A percentile compares a stretch with the other conserved stretches of the same genome.
These are phyloP conservation scores for Pinna nobilis DNA, from an alignment of 1,140 invertebrate genomes.

Conservation along the genomic window DNA sequence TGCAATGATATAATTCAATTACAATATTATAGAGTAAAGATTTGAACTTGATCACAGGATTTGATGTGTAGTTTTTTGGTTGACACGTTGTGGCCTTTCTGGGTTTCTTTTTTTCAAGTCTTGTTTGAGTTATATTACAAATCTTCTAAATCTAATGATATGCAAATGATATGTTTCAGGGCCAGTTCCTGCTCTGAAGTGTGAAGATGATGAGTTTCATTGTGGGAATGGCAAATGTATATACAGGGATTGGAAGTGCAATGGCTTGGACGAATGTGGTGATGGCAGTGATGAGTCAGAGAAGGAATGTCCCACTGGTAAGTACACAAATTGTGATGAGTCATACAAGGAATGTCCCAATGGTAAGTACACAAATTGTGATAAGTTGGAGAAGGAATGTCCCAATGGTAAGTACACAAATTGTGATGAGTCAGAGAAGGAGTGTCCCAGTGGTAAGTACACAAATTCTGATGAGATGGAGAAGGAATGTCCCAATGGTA, in stretches of 20 bases:
- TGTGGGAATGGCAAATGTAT: conserved; percentile 53
- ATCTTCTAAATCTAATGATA: background rate
- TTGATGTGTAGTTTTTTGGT: too few species aligned
- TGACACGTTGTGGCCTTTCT: too few species aligned
- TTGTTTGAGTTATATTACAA: background rate
- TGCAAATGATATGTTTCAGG: conserved; percentile 14
- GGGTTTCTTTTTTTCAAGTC: too few species aligned
- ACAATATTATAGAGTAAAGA: too few species aligned
- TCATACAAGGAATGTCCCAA: background rate
- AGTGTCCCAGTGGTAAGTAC: conserved; percentile 8
- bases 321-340: conserved; percentile 43
- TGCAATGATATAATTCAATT: too few species aligned
- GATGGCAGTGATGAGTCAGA: conserved; percentile 49
- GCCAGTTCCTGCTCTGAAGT: conserved; percentile 7
- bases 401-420: background rate
- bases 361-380: conserved; percentile 22
- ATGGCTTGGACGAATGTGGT: conserved; percentile 53
- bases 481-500: conserved; percentile 6
- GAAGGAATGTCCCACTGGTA: conserved; percentile 1
- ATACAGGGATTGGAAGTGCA: conserved; percentile 49
- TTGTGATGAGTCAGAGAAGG: conserved; percentile 44
- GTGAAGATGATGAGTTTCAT: conserved; percentile 27
- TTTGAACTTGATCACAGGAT: too few species aligned
- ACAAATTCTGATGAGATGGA: background rate
- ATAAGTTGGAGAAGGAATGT: conserved; percentile 37